Evolutionary conservation across 2,888 invertebrate species (phyloP), one percentile per base, ranked within the genome.

Genomic region (Eugnorisma glareosa): DNA sequence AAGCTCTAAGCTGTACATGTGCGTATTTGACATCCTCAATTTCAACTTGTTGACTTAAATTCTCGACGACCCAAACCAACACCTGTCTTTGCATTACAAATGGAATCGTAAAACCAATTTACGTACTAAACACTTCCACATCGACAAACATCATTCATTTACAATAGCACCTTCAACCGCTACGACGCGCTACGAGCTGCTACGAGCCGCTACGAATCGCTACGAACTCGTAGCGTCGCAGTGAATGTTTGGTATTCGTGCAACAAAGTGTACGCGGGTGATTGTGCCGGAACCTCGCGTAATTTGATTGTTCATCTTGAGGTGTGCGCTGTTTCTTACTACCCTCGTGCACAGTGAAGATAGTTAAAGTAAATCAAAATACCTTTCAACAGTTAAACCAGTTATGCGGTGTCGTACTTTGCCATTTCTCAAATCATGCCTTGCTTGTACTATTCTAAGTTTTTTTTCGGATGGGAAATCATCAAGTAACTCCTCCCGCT

Each of bases 301-400:
- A 94, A 94, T 96, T 96, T 95, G 95, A 95, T 95, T 95, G 95
- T 93, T 94, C 94, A 94, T 93, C 93, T 94, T 93, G 91, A 94
- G 91, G 92, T 90, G 90, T 78, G 87, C 89, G 89, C 86, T 86
- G 73, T 83, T 75, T 82, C 84, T 86, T 81, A 79, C 82, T 82
- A 70, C 75, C 77, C 70, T 80, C 79, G 73, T 81, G 59, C 84
- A 85, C 73, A 85, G 82, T 71, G 1, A 10, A 11, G 21, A 28
- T 24, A 24, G 8, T n/a, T 35, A 15, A 72, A 64, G 71, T 57
- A 74, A 54, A 61, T 21, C 68, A 73, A 73, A 37, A 48, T 48
- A 37, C 10, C 10, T 68, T 40, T n/a, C 24, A 59, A n/a, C 24
- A 13, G 24, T n/a, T 13, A n/a, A 24, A 37, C 24, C 24, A n/a